Conservation (phyloP, 2,888 invertebrate genomes). For the Drosophila nr. perissopoda region DNA sequence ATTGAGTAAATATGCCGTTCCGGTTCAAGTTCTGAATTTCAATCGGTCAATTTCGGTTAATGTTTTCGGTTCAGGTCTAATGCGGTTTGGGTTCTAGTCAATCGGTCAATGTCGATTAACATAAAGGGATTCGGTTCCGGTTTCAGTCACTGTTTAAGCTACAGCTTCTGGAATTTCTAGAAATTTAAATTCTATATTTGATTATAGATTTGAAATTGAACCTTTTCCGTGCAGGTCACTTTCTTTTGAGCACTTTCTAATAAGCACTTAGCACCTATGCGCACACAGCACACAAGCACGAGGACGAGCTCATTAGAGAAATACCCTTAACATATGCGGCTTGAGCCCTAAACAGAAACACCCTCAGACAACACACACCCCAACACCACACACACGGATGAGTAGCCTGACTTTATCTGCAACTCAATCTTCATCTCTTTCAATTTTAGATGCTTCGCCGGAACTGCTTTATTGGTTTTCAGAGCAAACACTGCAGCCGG, state of each 20-base stretch:
- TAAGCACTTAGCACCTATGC: slow-evolving; percentile 2
- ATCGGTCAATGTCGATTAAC: background rate
- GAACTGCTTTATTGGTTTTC: slow-evolving; percentile 96
- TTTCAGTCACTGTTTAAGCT: background rate
- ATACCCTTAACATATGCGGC: slow-evolving; percentile 13
- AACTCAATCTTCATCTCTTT: slow-evolving; percentile 38
- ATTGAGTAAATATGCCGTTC: background rate
- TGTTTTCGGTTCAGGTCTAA: background rate
- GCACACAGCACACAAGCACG: background rate
- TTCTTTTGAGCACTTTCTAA: slow-evolving; percentile 11
- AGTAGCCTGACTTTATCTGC: slow-evolving; percentile 3
- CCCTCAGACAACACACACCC: background rate
- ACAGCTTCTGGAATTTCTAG: background rate
- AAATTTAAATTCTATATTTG: background rate
- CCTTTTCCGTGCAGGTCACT: background rate
- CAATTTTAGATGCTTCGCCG: slow-evolving; percentile 91
- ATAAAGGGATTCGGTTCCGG: background rate
- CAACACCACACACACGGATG: background rate
- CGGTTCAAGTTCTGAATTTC: background rate
- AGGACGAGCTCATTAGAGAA: slow-evolving; percentile 30
- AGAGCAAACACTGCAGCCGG: slow-evolving; percentile 95
- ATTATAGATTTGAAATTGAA: background rate
- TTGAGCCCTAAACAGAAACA: background rate
- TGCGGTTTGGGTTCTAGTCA: background rate
- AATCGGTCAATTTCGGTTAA: background rate